Base-by-base conservation (phyloP, 2,888 invertebrate genomes). In the Drepana falcataria region DNA sequence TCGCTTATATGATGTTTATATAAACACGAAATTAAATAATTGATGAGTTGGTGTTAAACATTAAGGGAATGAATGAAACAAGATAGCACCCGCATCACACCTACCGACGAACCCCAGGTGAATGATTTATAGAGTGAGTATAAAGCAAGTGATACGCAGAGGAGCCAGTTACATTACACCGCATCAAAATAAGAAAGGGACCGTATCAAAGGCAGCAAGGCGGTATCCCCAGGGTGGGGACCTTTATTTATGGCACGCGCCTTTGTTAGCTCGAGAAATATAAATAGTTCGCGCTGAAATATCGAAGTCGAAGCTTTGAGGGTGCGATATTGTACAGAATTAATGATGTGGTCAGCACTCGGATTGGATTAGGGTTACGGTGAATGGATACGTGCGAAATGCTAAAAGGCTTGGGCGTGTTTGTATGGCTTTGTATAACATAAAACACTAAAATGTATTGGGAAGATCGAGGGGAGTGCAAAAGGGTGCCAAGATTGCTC, bases 271-370 rank as follows among this genome's bases (percentile, higher is more conserved):
- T 71, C 76, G 73, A 83, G 83, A 88, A 88, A 87, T 89, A 91
- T 90, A 91, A 90, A 91, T 89, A 90, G 90, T 89, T 84, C 78
- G 65, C 81, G 83, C 77, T 84, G 86, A 88, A 88, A 87, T 86
- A 87, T 86, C 82, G 83, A 73, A 78, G 75, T 71, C 73, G 74
- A 73, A 74, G 84, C 82, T 81, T 79, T 80, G 84, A 81, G 89
- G 88, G 89, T 80, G 87, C 76, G 80, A 85, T 86, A 86, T 87
- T 83, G 88, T 84, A 75, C 81, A 79, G 83, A 90, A 91, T 90
- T 90, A 90, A 91, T 91, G 91, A 89, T 82, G 85, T 88, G 90
- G 90, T 90, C 90, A 90, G 83, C 65, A 81, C 81, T 82, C 67
- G 78, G 76, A 88, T 89, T 87, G 85, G 85, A 86, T 88, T 86